phyloP scores from a whole-genome alignment of 1,140 invertebrate genomes.

The Lepidurus arcticus region DNA sequence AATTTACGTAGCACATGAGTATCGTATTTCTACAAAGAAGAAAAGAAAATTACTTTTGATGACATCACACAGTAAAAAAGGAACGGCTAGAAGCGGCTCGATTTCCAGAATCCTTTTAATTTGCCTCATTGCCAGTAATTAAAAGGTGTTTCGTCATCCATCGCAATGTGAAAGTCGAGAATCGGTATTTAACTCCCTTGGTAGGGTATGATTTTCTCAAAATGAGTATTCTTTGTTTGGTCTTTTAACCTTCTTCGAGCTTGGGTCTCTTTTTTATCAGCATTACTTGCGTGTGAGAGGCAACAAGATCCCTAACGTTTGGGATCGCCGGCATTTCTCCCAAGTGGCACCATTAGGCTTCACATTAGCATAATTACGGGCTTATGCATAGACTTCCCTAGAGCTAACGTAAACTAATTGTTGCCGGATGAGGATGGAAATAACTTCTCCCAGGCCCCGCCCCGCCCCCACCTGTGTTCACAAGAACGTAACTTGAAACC shows the following conservation, averaged over 20 bases:
- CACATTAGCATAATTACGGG: slow-evolving; percentile 19
- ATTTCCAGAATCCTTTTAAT: too few relatives aligned
- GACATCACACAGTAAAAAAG: too few relatives aligned
- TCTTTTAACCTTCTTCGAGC: neutral
- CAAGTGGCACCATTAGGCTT: slow-evolving; percentile 14
- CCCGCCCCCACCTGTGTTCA: neutral
- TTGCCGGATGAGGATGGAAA: neutral
- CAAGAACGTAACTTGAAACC: neutral
- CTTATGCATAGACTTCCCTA: neutral
- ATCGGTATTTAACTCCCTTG: neutral
- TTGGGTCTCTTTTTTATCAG: neutral
- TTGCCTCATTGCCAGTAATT: neutral
- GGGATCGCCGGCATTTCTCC: neutral
- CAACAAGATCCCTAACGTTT: neutral
- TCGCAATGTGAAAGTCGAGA: neutral
- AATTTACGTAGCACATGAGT: too few relatives aligned
- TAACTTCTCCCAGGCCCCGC: neutral
- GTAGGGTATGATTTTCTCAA: neutral
- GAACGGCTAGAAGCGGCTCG: too few relatives aligned
- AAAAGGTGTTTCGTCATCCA: neutral
- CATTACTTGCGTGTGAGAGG: neutral
- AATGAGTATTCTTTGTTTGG: neutral
- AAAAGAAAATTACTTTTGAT: too few relatives aligned
- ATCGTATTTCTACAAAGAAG: too few relatives aligned
- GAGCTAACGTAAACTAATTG: neutral